These are phyloP conservation scores for Cacatua alba DNA, from an alignment of 2,113 vertebrate genomes.

Conservation along the genomic window DNA sequence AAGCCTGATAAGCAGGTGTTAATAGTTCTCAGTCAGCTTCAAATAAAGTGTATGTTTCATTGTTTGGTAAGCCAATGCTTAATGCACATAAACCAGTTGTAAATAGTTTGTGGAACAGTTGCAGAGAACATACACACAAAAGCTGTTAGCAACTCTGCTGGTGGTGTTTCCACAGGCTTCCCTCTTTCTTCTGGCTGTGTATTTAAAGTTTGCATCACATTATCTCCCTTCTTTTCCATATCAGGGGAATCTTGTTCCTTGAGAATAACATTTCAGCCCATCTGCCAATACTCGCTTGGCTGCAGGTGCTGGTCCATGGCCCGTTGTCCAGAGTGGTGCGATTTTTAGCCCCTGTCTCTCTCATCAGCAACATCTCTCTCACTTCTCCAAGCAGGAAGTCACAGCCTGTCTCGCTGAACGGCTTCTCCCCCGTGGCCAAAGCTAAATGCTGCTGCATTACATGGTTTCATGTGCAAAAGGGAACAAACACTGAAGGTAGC, in stretches of 20 bases:
- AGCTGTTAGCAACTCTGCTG: not conserved
- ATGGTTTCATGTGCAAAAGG: not conserved
- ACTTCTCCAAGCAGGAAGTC: not conserved
- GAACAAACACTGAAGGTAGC: not conserved
- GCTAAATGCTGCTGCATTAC: not conserved
- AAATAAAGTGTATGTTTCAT: not conserved
- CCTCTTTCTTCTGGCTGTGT: fast-evolving
- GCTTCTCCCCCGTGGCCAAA: not conserved
- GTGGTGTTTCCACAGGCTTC: not conserved
- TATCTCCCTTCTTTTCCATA: not conserved
- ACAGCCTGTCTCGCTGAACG: fast-evolving
- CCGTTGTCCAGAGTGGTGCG: not conserved
- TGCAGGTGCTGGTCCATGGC: not conserved
- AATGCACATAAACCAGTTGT: not conserved
- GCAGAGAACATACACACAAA: not conserved
- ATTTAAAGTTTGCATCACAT: not conserved
- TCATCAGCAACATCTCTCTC: not conserved
- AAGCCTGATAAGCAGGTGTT: conserved; percentile 25
- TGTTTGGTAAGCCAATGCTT: not conserved
- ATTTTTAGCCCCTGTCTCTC: not conserved
- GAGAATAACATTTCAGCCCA: not conserved
- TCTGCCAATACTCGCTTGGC: not conserved
- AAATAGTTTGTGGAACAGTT: not conserved
- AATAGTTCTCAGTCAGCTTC: not conserved
- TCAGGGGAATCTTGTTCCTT: fast-evolving